Base-by-base conservation (phyloP, 2,797 vertebrate genomes). In the Gallinago solitaria region DNA sequence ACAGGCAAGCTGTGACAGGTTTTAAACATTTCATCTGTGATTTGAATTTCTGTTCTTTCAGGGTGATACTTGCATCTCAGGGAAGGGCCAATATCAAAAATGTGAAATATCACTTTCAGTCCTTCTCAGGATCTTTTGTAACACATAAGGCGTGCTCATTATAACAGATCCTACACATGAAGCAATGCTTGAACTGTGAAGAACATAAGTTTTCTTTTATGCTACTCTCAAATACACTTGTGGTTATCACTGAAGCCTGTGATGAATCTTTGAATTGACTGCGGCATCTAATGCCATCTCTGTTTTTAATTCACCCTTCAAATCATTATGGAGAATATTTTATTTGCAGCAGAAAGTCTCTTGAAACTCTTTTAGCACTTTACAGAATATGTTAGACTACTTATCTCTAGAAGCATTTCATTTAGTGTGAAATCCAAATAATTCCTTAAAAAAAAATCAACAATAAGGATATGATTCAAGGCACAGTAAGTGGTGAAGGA, bases 331-430 rank as follows among this genome's bases (percentile, higher is more conserved):
- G 39, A 78, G 33, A 67, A 69, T 59, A 63, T 74, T 84, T 59
- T 59, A 21, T 48, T 51, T 92, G 17, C 32, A 70, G 20, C 25
- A 60, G 39, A 67, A 76, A 56, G 11, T 24, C 35, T 89, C 45
- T 59, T n/a, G 30, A 43, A 84, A n/a, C 9, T 32, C 60, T 61
- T 53, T 28, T 54, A 41, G 50, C 21, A 45, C 59, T 90, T 84
- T 51, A 33, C 6, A 60, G 74, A 89, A 28, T 37, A 51, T 30
- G 39, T 68, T 43, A 78, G 35, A 56, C 39, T 70, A 56, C 70
- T 87, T 87, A 45, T 45, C 43, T 60, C 35, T 90, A 82, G 95
- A 81, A 96, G 59, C 67, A 90, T 95, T 59, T 59, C 6, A 53
- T 90, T 94, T 70, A 82, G 4, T 0, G 0, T 32, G 56, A 89